Conservation (phyloP, 1,140 invertebrate species). For the Danaus plexippus region DNA sequence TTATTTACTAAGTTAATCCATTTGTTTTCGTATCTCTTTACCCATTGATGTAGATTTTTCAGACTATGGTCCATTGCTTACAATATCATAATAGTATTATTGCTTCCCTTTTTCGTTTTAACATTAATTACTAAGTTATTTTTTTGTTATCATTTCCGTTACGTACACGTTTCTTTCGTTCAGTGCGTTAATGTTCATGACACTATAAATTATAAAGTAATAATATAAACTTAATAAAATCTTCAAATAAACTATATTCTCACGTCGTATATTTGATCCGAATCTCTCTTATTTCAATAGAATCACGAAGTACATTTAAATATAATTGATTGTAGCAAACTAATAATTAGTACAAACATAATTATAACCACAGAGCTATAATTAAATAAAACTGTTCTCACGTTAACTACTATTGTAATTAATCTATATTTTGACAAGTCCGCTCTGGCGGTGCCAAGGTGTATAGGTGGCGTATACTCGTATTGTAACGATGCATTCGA, state of each 20-base stretch:
- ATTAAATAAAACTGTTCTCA: conserved; percentile 45
- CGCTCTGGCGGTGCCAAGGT: conserved; percentile 12
- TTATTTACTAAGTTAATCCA: no score
- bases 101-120: no score
- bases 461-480: no score
- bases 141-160: no score
- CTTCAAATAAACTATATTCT: conserved; percentile 7
- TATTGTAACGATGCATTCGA: neutral
- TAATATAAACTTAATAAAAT: neutral
- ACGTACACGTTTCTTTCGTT: no score
- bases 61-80: no score
- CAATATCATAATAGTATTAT: no score
- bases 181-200: no score
- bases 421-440: conserved; percentile 44
- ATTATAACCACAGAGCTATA: conserved; percentile 36
- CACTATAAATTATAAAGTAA: no score
- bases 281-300: conserved; percentile 15
- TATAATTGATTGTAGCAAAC: conserved; percentile 30
- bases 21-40: no score
- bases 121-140: no score
- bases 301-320: conserved; percentile 15
- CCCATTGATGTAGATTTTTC: no score
- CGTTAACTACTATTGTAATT: conserved; percentile 44
- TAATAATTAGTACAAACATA: conserved; percentile 39
- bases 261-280: conserved; percentile 6